Evolutionary conservation across 2,113 vertebrate genomes (phyloP).

Genomic region (Tauraco erythrolophus): DNA sequence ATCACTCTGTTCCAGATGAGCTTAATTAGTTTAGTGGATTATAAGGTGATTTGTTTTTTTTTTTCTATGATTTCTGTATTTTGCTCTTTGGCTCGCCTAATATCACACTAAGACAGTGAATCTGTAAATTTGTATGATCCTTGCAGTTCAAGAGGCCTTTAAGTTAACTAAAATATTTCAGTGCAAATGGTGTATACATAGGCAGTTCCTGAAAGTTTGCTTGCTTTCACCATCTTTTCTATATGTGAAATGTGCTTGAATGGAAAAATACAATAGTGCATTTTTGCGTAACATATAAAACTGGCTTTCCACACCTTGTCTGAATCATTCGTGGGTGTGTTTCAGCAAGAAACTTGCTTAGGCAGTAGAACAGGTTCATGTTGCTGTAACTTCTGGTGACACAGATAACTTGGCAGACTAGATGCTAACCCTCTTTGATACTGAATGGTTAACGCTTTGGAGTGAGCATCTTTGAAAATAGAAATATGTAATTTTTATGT

Average conservation of each 20-base stretch:
- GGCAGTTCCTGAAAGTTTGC: not conserved
- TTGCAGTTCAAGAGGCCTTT: not conserved
- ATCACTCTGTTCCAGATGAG: not conserved
- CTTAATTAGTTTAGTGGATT: not conserved
- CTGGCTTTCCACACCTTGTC: slow-evolving; percentile 58
- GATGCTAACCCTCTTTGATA: not conserved
- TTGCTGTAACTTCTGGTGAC: slow-evolving; percentile 65
- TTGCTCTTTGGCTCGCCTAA: not conserved
- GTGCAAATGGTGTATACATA: rapidly evolving
- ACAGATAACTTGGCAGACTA: slow-evolving; percentile 23
- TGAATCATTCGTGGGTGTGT: slow-evolving; percentile 62
- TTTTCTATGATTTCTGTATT: not conserved
- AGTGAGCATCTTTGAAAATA: not conserved
- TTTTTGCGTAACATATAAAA: slow-evolving; percentile 50
- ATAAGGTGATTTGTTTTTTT: not conserved
- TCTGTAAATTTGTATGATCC: not conserved
- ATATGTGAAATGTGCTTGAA: not conserved
- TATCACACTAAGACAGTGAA: not conserved
- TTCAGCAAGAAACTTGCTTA: slow-evolving; percentile 44
- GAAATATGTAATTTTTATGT: not conserved
- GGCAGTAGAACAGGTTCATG: slow-evolving; percentile 71
- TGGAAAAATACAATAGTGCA: slow-evolving; percentile 65
- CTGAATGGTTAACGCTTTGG: not conserved
- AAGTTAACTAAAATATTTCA: not conserved
- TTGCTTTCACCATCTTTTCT: not conserved